Evolutionary conservation across 2,888 invertebrate genomes (phyloP).

Genomic region (Danaus chrysippus): DNA sequence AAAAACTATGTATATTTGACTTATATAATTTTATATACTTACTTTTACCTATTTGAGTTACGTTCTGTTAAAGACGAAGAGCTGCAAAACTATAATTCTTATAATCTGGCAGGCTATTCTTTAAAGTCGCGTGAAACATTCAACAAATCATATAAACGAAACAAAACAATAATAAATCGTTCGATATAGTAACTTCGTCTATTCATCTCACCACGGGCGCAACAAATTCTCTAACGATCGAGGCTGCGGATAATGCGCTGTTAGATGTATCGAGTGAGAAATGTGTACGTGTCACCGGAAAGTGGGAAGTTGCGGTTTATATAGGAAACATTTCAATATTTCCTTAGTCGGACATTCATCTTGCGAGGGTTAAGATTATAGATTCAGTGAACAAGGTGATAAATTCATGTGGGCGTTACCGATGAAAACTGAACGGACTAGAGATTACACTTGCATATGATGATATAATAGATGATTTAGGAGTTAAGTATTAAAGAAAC

Average conservation of each 20-base stretch:
- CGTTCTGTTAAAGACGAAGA: too few species aligned
- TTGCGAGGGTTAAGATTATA: slow-evolving; percentile 17
- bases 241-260: slow-evolving; percentile 39
- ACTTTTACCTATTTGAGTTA: too few species aligned
- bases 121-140: slow-evolving; percentile 15
- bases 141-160: slow-evolving; percentile 47
- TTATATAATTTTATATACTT: too few species aligned
- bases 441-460: too few species aligned
- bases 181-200: slow-evolving; percentile 48
- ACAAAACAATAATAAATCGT: slow-evolving; percentile 54
- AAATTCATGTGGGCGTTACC: background rate
- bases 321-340: slow-evolving; percentile 12
- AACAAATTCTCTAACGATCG: slow-evolving; percentile 58
- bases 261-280: slow-evolving; percentile 24
- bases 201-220: slow-evolving; percentile 54
- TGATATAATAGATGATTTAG: too few species aligned
- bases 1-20: too few species aligned
- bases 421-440: background rate
- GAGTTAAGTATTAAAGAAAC: too few species aligned
- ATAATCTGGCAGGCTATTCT: background rate
- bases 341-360: slow-evolving; percentile 18
- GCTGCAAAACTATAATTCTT: too few species aligned
- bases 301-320: slow-evolving; percentile 14
- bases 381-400: slow-evolving; percentile 1
- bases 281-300: slow-evolving; percentile 17